These are phyloP conservation scores for Itoplectis maculator DNA, from an alignment of 2,888 invertebrate species.

Conservation along the genomic window DNA sequence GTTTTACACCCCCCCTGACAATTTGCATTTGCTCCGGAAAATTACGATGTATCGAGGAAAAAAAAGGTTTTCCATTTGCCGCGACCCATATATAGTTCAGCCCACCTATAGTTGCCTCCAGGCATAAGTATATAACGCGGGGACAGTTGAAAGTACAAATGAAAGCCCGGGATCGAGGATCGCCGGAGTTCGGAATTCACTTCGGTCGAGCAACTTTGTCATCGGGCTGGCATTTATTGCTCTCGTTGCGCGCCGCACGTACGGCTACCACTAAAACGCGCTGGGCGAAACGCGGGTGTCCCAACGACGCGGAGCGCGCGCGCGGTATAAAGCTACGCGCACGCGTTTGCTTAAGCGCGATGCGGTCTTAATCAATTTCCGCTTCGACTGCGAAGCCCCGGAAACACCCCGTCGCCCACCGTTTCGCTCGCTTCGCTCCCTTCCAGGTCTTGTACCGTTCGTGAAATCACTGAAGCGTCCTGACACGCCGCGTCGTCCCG, in stretches of 20 bases:
- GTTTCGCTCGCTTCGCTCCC: not conserved
- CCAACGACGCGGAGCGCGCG: slow-evolving; percentile 9
- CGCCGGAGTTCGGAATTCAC: slow-evolving; percentile 63
- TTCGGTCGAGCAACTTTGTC: slow-evolving; percentile 68
- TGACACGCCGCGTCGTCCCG: slow-evolving; percentile 28
- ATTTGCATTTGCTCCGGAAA: not conserved
- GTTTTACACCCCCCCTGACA: not conserved
- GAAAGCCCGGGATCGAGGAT: not conserved
- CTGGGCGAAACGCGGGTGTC: slow-evolving; percentile 1
- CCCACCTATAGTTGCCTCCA: not conserved
- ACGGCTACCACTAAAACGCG: not conserved
- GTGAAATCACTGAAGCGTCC: slow-evolving; percentile 31
- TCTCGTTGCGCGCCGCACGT: slow-evolving; percentile 41
- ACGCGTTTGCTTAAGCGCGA: slow-evolving; percentile 68
- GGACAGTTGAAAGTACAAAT: slow-evolving; percentile 56
- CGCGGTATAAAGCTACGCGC: slow-evolving; percentile 32
- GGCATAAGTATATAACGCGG: slow-evolving; percentile 5
- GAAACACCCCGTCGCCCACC: not conserved
- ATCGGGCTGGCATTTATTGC: slow-evolving; percentile 72
- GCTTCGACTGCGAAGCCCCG: slow-evolving; percentile 45
- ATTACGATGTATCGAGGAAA: not conserved
- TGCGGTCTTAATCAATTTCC: slow-evolving; percentile 67
- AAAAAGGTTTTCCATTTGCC: not conserved
- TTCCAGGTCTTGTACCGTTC: slow-evolving; percentile 24
- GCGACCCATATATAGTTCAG: not conserved